Evolutionary conservation across 2,113 vertebrate species (phyloP).

Genomic region (Perca flavescens): DNA sequence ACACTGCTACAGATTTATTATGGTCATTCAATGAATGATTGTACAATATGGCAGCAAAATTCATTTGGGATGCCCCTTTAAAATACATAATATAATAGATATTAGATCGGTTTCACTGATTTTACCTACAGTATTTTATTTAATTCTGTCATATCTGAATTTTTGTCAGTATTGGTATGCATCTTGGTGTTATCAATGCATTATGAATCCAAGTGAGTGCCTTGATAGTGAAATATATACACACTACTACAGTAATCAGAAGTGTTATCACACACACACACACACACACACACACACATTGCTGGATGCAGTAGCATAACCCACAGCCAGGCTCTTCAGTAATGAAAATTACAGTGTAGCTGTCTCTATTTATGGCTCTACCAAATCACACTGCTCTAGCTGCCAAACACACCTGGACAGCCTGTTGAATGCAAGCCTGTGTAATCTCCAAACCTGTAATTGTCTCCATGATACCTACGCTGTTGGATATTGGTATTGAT

Average conservation of each 20-base stretch:
- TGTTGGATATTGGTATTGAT: conserved; percentile 66
- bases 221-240: not conserved
- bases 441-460: conserved; percentile 72
- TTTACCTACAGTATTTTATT: not conserved
- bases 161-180: not conserved
- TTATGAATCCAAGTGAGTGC: conserved; percentile 2
- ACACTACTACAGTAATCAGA: not conserved
- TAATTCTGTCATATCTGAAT: not conserved
- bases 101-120: not conserved
- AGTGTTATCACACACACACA: conserved; percentile 6
- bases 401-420: conserved; percentile 50
- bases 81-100: not conserved
- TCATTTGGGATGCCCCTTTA: too few relatives aligned
- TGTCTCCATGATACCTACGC: conserved; percentile 68
- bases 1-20: too few relatives aligned
- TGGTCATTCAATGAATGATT: too few relatives aligned
- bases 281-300: conserved; percentile 39
- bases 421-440: conserved; percentile 55
- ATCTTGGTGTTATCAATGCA: not conserved
- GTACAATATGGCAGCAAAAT: too few relatives aligned
- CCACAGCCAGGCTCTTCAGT: conserved; percentile 58
- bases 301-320: conserved; percentile 40
- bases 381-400: conserved; percentile 49
- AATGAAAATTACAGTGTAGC: conserved; percentile 81
- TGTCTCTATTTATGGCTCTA: conserved; percentile 54